Evolutionary conservation across 2,797 vertebrate species (phyloP), one percentile per base, ranked within the genome.

Genomic region (Euphonia xanthogaster): DNA sequence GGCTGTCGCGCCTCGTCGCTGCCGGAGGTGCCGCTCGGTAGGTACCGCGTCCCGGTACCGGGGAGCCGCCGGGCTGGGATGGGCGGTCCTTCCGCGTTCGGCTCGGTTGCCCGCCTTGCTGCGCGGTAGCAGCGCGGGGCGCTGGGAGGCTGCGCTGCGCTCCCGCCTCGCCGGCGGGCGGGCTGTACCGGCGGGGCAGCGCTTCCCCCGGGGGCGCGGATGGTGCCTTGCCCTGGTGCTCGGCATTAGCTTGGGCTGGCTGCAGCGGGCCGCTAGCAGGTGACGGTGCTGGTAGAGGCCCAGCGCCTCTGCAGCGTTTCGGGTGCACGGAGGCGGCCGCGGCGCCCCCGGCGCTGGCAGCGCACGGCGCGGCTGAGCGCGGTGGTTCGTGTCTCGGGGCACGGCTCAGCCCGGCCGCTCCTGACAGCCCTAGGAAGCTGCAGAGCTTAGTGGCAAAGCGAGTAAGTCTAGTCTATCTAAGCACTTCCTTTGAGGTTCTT

Each of bases 201-300:
- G 44, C 23, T 25, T 12, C 28, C 24, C 10, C 6, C 14, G 51
- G 45, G 21, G 25, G 20, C 37, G 50, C 6, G 72, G 48, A 1
- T 2, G 54, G 21, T 16, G 58, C 55, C 33, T 6, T 40, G 72
- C 39, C 62, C 51, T 4, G n/a, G 54, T 30, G 0, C 55, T 12
- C 11, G 62, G 60, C n/a, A 2, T 20, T 6, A 5, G 30, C 67
- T 4, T 19, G 16, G 76, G 47, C 11, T 0, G 54, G 51, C 40
- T 20, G 44, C 6, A 1, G 72, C 62, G 47, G 72, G 31, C 42
- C 50, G 21, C 58, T 15, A 0, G 67, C 4, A 3, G 11, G 4
- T 1, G 1, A 0, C 33, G 33, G 16, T 24, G 53, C 14, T 2
- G 4, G 42, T 2, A 0, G 4, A 3, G 63, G 53, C 51, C 3